Evolutionary conservation across 2,797 vertebrate genomes (phyloP).

Genomic region (Iguana delicatissima): DNA sequence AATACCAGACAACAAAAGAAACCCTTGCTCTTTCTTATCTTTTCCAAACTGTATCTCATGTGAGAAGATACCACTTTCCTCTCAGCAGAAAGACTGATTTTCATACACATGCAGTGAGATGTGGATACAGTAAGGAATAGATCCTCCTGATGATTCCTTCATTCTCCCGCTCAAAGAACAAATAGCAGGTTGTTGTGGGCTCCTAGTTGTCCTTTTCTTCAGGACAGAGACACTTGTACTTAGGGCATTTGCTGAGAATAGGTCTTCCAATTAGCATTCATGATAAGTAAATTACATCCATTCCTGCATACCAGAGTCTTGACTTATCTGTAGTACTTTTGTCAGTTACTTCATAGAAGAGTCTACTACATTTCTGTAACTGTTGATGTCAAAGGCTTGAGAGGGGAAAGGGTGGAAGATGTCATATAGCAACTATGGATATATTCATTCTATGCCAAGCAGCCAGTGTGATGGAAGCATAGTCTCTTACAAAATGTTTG

Average conservation of each 20-base stretch:
- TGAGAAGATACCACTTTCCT: no score
- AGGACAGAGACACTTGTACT: not conserved
- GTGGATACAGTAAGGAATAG: not conserved
- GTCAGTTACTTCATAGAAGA: not conserved
- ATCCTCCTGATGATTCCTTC: not conserved
- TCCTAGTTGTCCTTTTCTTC: not conserved
- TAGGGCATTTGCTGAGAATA: not conserved
- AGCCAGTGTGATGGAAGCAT: not conserved
- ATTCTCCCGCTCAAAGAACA: not conserved
- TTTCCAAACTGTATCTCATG: not conserved
- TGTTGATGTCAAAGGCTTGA: not conserved
- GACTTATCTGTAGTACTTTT: not conserved
- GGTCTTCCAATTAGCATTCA: not conserved
- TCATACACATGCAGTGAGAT: not conserved
- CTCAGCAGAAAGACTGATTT: not conserved
- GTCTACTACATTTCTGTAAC: not conserved
- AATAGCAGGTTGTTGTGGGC: not conserved
- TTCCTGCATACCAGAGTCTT: not conserved
- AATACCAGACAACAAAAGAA: not conserved
- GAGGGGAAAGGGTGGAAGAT: not conserved
- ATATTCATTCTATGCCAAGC: not conserved
- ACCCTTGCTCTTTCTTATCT: not conserved
- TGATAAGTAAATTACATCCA: not conserved
- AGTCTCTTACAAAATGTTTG: conserved; percentile 14
- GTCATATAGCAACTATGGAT: not conserved